These are phyloP conservation scores for Lagodon rhomboides DNA, from an alignment of 2,797 vertebrate species.

Conservation along the genomic window DNA sequence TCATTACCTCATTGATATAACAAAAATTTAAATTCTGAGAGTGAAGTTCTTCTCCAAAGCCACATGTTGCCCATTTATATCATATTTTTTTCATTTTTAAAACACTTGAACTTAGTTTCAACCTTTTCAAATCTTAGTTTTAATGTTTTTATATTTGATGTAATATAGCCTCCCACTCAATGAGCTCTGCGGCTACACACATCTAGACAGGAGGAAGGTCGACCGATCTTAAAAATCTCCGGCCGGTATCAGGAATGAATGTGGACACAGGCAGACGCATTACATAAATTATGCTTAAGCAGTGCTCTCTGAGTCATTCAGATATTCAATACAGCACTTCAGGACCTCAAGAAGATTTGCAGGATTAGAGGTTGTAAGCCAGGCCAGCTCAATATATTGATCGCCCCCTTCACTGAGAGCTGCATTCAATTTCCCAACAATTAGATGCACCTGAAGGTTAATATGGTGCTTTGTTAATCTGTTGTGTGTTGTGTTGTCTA, in stretches of 20 bases:
- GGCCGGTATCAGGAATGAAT: constrained; percentile 56
- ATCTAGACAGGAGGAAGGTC: constrained; percentile 56
- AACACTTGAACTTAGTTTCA: neutral
- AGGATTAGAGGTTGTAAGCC: constrained; percentile 85
- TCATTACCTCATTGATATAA: too few relatives aligned
- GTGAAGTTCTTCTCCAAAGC: too few relatives aligned
- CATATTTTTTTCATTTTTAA: too few relatives aligned
- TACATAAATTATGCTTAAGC: constrained; percentile 84
- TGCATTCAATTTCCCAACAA: constrained; percentile 86
- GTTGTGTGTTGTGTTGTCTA: constrained; percentile 62
- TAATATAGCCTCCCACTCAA: constrained; percentile 9
- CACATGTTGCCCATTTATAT: too few relatives aligned
- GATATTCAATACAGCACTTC: constrained; percentile 84
- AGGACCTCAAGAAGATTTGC: constrained; percentile 84
- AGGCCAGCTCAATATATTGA: constrained; percentile 83
- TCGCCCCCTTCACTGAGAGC: constrained; percentile 77
- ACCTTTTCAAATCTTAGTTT: neutral
- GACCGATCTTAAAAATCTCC: constrained; percentile 63
- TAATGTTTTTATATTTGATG: neutral
- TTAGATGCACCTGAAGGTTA: constrained; percentile 84
- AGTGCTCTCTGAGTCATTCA: constrained; percentile 73
- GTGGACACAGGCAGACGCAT: constrained; percentile 64
- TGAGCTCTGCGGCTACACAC: constrained; percentile 47
- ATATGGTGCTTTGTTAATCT: constrained; percentile 86
- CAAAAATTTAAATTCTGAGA: too few relatives aligned